These are phyloP conservation scores for Peromyscus aztecus DNA, from an alignment of 2,797 vertebrate species.

Conservation along the genomic window DNA sequence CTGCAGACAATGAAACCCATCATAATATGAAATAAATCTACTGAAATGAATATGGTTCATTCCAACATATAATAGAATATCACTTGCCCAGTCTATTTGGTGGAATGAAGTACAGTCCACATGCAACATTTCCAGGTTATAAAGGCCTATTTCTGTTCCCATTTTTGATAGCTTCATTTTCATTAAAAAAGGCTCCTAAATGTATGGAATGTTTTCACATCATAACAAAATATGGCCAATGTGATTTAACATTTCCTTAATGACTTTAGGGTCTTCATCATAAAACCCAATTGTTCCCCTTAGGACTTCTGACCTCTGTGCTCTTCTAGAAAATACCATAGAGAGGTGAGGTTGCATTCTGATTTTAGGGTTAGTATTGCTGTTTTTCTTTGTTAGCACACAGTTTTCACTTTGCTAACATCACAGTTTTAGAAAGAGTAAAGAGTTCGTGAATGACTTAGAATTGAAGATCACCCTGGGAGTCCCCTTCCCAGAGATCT, in stretches of 20 bases:
- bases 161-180: conserved; percentile 17
- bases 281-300: conserved; percentile 17
- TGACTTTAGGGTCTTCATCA: conserved; percentile 13
- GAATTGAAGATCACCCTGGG: neutral
- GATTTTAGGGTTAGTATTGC: neutral
- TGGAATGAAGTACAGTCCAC: neutral
- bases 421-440: neutral
- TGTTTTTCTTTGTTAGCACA: neutral
- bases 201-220: neutral
- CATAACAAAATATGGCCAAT: neutral
- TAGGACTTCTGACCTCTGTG: neutral
- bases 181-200: conserved; percentile 21
- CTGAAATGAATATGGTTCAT: neutral
- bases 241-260: neutral
- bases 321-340: neutral
- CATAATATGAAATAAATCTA: conserved; percentile 30
- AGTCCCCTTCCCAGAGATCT: neutral
- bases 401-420: neutral
- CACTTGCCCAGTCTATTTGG: neutral
- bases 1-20: conserved; percentile 15
- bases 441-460: neutral
- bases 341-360: neutral
- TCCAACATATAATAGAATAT: neutral
- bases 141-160: neutral
- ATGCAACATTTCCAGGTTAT: conserved; percentile 19